These are phyloP conservation scores for Drosophila serrata DNA, from an alignment of 1,140 invertebrate genomes.

Conservation along the genomic window DNA sequence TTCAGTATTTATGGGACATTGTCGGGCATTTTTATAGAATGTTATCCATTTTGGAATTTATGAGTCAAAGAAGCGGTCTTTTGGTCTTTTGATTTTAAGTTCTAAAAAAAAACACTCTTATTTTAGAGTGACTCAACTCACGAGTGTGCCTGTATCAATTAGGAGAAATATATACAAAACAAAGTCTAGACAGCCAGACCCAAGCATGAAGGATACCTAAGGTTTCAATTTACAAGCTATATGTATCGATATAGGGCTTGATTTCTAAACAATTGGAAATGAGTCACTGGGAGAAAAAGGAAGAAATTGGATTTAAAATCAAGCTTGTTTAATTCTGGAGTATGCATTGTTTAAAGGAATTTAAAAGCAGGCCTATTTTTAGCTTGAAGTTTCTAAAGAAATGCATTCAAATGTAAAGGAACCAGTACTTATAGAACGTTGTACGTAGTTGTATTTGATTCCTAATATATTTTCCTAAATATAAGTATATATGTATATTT, in stretches of 20 bases:
- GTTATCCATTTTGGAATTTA: constrained; percentile 30
- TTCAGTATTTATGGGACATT: constrained; percentile 15
- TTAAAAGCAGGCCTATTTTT: no score
- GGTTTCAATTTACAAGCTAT: constrained; percentile 27
- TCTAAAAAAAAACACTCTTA: background rate
- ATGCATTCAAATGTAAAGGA: accelerated
- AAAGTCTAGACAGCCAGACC: constrained; percentile 30
- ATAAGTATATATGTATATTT: no score
- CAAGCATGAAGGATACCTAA: constrained; percentile 21
- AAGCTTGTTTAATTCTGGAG: background rate
- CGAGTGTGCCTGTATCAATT: constrained; percentile 31
- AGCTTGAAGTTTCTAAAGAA: background rate
- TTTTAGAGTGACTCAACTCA: constrained; percentile 34
- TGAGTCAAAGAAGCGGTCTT: constrained; percentile 41
- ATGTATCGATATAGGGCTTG: constrained; percentile 4
- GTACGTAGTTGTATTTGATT: background rate
- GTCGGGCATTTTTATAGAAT: constrained; percentile 7
- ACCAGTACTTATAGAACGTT: background rate
- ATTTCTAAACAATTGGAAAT: constrained; percentile 8
- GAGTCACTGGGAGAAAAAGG: background rate
- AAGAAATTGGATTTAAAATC: background rate
- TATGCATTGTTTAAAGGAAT: background rate
- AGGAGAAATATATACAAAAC: constrained; percentile 17
- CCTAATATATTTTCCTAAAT: background rate
- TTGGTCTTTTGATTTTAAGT: constrained; percentile 29